Base-by-base conservation (phyloP, 2,113 vertebrate species). In the Eulacestoma nigropectus region DNA sequence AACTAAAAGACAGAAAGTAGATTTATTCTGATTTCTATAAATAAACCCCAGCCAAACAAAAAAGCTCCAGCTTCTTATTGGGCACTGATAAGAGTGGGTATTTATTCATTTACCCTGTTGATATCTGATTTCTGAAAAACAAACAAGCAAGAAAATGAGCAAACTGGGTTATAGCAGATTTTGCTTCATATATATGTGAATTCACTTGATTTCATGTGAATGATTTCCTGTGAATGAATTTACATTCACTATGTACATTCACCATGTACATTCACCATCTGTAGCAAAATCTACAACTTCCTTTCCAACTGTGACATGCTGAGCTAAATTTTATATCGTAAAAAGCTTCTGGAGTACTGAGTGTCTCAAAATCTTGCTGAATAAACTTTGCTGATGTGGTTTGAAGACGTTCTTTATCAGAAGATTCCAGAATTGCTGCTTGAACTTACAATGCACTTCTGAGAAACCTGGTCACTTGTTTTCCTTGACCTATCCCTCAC, bases 41-140 rank as follows among this genome's bases (percentile, higher is more conserved):
- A 55, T 35, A 19, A 30, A 9, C 2, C 0, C 2, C 25, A 22
- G 23, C 2, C 3, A 42, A 65, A 33, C 1, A 22, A 72, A 87
- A 55, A 65, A 26, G 0, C 3, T 23, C 7, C 3, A 30, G 6
- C 6, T 29, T 56, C 19, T 42, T 50, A 33, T 3, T 11, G 11
- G 44, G 67, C 8, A 63, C 11, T 52, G 13, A 4, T 53, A 41
- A 53, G 4, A 2, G 2, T 37, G 3, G 1, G 0, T 5, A 33
- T 49, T 16, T 44, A 60, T 33, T 11, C 50, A 52, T 84, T 44
- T 75, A 67, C 6, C 8, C 5, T 30, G 13, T 4, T 83, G 26
- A 19, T 44, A 88, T 8, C 9, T 65, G 11, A 56, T 88, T 76
- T 82, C 35, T 80, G 6, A 10, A 35, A 72, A 44, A 16, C 7